Base-by-base conservation (phyloP, 2,797 vertebrate genomes). In the Aplochiton taeniatus region DNA sequence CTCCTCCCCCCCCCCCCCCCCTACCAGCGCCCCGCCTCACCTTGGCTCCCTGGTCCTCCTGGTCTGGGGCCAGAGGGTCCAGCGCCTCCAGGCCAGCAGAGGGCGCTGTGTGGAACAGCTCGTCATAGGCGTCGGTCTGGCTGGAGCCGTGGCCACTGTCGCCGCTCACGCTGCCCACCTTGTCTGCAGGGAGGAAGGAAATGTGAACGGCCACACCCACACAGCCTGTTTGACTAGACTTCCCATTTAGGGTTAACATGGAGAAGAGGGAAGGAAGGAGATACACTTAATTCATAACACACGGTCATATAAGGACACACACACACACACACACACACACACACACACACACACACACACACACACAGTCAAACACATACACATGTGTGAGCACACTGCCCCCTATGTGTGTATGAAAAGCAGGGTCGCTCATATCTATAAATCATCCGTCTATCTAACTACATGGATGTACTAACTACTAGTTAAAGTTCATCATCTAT, bases 91-190 rank as follows among this genome's bases (percentile, higher is more conserved):
- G 46, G 55, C 66, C 76, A 20, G 48, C 42, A 17, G 91, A 64
- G 67, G 31, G 31, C 31, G 6, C 31, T 31, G 72, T 90, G 61
- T 96, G 94, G 87, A 99, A 99, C 57, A 99, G 94, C 73, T 96
- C 94, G 66, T 98, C 95, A 0, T 99, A 99, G 64, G 83, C 90
- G 74, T 95, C 94, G 17, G 72, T 89, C 18, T 90, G 88, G 67
- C 78, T 79, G 72, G 89, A 92, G 12, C 92, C 89, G 9, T 91
- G 92, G 17, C 88, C 83, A 66, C 94, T 95, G 63, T 90, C 93
- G 65, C 87, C 84, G 44, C 90, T 84, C 49, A 88, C 68, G 79
- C 92, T 93, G 80, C 69, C 86, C 4, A 90, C 79, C 77, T 94
- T 94, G 56, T 95, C 95, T 86, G 85, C 42, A 68, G 49, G 43